Base-by-base conservation (phyloP, 2,113 vertebrate species). In the Engraulis encrasicolus region DNA sequence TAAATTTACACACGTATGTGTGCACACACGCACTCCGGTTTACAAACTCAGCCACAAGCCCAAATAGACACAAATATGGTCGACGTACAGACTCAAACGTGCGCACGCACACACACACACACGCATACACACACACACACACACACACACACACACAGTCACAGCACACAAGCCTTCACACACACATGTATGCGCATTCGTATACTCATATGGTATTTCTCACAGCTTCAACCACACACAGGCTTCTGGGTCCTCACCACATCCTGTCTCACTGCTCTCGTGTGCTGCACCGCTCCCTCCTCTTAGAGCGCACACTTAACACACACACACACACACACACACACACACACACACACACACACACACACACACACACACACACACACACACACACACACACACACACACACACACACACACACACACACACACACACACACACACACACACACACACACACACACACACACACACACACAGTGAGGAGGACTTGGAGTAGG, bases 181-280 rank as follows among this genome's bases (percentile, higher is more conserved):
- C 48, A 82, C 20, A 66, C 58, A 66, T 9, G 15, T 9, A 66
- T 11, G 31, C 7, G 14, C 58, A 66, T 1, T 27, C 58, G 14
- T n/a, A 23, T n/a, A 82, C 79, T 74, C 37, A 49, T 27, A 23
- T 2, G 12, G 37, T 18, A 38, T 23, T 36, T 38, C 71, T 66
- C 58, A 58, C 15, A 36, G 6, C 38, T 2, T 82, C 27, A 78
- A 83, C 82, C 82, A 17, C 82, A 83, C 71, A 78, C 27, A 78
- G 45, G 50, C 48, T 78, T 52, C 45, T 36, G 66, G 20, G 31
- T 31, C 71, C 31, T 50, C 31, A 52, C 82, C 82, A 78, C 71
- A 78, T 83, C 82, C 71, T 83, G 4, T 77, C n/a, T 20, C 15
- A 12, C 45, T 48, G 81, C 61, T 27, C 58, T 6, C 52, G 3